phyloP scores from a whole-genome alignment of 2,113 vertebrate species.

The Elaphurus davidianus region DNA sequence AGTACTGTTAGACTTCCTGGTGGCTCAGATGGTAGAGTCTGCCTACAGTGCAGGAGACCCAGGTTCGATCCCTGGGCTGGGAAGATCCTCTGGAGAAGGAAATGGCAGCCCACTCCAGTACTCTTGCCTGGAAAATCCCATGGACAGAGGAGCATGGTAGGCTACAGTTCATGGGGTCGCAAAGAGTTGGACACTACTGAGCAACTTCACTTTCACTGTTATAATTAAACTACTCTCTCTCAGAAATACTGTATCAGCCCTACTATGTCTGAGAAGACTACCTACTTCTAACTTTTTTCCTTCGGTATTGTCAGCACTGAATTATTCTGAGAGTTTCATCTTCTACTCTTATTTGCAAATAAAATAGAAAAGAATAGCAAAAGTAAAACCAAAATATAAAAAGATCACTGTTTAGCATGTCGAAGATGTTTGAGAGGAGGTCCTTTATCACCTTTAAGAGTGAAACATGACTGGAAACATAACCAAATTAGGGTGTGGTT shows the following conservation, averaged over 20 bases:
- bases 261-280: neutral
- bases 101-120: neutral
- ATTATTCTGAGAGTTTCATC: neutral
- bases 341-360: neutral
- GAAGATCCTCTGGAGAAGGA: neutral
- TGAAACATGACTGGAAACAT: neutral
- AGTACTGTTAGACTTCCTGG: neutral
- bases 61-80: neutral
- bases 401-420: neutral
- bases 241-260: conserved; percentile 13
- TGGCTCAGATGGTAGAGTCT: neutral
- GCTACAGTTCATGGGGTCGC: neutral
- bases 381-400: neutral
- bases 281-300: neutral
- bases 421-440: neutral
- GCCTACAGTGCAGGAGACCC: neutral
- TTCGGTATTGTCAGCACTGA: neutral
- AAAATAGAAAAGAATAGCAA: neutral
- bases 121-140: neutral
- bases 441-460: neutral
- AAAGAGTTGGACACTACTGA: neutral
- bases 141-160: neutral
- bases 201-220: neutral
- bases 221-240: conserved; percentile 2
- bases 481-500: neutral